Base-by-base conservation (phyloP, 2,113 vertebrate species). In the Lampris incognitus region DNA sequence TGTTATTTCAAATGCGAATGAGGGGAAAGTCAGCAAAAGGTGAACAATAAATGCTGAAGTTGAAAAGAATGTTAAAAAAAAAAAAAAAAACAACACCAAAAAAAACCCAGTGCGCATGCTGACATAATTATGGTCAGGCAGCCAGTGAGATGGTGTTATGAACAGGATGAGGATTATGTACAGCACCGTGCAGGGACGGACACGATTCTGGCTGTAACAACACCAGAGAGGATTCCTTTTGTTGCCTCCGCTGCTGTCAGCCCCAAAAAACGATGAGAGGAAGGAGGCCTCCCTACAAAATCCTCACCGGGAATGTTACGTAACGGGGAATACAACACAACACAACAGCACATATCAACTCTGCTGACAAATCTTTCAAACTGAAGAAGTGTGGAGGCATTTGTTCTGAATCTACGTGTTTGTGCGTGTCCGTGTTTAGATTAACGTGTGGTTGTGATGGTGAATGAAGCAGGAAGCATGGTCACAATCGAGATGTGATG, bases 111-210 rank as follows among this genome's bases (percentile, higher is more conserved):
- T 24, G 24, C 24, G 24, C 24, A 24, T 24, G 24, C 24, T 24
- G 24, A 24, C 24, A 24, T 24, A 24, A 24, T 24, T 24, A 72
- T 38, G 60, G 76, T 82, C 75, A 48, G 72, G 67, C 69, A 54
- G 42, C 24, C 52, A 76, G 41, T 59, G 86, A 87, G 78, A 75
- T 5, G 37, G 10, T 1, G 76, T 76, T 67, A 40, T 83, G 83
- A 87, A 87, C 84, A 74, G 68, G 74, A 55, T 1, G 55, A 78
- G 54, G 79, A 85, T 90, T 81, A 83, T 83, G 84, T 0, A 57
- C 46, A 2, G 64, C 76, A 78, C 64, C 2, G 1, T 78, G 80
- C 75, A 73, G 85, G 76, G 78, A 68, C 56, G 63, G 64, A 72
- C 66, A 81, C 54, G 65, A 72, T 79, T 87, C 57, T 66, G 71